Base-by-base conservation (phyloP, 1,140 invertebrate species). In the Hylaeus volcanicus region DNA sequence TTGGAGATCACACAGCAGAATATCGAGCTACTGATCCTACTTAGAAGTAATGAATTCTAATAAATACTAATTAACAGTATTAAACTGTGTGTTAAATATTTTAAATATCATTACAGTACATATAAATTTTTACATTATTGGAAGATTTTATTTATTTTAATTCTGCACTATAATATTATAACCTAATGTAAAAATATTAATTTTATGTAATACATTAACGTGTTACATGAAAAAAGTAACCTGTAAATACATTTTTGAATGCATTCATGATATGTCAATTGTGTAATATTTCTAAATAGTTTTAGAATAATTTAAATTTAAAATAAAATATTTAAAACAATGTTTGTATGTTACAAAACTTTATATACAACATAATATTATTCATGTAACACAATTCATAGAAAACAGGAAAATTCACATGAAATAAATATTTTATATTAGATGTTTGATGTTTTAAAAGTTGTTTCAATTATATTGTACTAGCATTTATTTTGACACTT, bases 1-100 rank as follows among this genome's bases (percentile, higher is more conserved):
- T 96, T 88, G 91, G 90, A 75, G 74, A 6, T 78, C 68, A 70
- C 11, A 9, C 71, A 11, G 3, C 58, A 8, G 80, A 74, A 87
- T 43, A n/a, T 53, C 39, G 9, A 71, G 3, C 60, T 41, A 48
- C 55, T 66, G 66, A 26, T 26, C 26, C 26, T 26, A 26, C 26
- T 26, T 26, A 26, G 26, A 26, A 26, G 26, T 26, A 26, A 26
- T 26, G 26, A n/a, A 55, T 6, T 45, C 58, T 56, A 74, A 60
- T 71, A 45, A 69, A 74, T 74, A 77, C 26, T 41, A 74, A n/a
- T 26, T 15, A 37, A 26, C 39, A 51, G 1, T 74, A 58, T 45
- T 61, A 82, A 69, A 55, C 37, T 15, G 0, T 53, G 55, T 60
- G 76, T 63, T 56, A 56, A 60, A 65, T 26, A 75, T 81, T 68